These are phyloP conservation scores for Drosophila ustulata DNA, from an alignment of 2,888 invertebrate genomes.

Conservation along the genomic window DNA sequence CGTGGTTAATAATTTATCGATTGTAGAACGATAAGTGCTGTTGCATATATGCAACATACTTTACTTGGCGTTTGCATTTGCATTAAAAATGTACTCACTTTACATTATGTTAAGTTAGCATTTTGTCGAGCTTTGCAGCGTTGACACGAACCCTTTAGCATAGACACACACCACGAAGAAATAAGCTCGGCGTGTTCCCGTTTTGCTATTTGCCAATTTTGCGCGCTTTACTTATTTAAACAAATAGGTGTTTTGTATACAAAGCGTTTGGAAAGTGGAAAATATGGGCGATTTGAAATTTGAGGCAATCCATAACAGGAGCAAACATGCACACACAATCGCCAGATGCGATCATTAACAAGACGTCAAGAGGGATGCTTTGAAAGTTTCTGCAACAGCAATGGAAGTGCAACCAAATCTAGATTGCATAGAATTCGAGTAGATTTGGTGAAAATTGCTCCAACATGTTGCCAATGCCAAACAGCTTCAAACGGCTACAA, in stretches of 20 bases:
- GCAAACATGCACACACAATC: not conserved
- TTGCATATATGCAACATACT: not conserved
- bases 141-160: slow-evolving; percentile 33
- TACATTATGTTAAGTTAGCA: slow-evolving; percentile 7
- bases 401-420: not conserved
- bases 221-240: not conserved
- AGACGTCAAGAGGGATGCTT: not conserved
- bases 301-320: not conserved
- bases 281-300: not conserved
- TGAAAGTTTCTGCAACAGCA: not conserved
- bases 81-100: not conserved
- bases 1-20: not conserved
- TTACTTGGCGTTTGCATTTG: not conserved
- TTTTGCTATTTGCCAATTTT: not conserved
- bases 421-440: slow-evolving; percentile 19
- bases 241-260: not conserved
- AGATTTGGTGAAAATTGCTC: slow-evolving; percentile 26
- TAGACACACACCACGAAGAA: slow-evolving; percentile 13
- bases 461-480: slow-evolving; percentile 58
- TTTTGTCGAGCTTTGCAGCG: slow-evolving; percentile 17
- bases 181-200: not conserved
- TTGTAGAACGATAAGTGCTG: slow-evolving; percentile 6
- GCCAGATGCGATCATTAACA: not conserved
- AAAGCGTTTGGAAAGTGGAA: not conserved
- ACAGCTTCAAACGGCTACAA: slow-evolving; percentile 47